Conservation (phyloP, 2,888 invertebrate genomes). For the Dione vanillae region DNA sequence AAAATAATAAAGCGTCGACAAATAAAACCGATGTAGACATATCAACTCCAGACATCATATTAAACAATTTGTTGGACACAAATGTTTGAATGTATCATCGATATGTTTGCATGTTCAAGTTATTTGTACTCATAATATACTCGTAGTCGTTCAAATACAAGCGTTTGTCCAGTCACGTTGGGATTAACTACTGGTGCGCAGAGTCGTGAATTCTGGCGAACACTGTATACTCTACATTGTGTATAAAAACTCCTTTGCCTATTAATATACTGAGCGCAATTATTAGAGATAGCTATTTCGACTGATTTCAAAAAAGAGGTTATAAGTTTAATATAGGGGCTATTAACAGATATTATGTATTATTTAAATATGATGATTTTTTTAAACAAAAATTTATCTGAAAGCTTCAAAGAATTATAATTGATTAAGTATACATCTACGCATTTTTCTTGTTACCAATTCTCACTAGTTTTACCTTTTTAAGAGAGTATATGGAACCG, state of each 20-base stretch:
- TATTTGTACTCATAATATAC: conserved; percentile 14
- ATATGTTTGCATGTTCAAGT: conserved; percentile 26
- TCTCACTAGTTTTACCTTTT: no score
- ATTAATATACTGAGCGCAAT: conserved; percentile 8
- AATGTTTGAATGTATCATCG: conserved; percentile 17
- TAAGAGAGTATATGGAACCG: no score
- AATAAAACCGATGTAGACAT: neutral
- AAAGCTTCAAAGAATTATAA: no score
- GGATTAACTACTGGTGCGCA: conserved; percentile 25
- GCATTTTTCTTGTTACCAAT: no score
- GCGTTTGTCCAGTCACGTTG: conserved; percentile 30
- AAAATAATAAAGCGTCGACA: neutral
- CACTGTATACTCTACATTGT: conserved; percentile 19
- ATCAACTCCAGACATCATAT: neutral
- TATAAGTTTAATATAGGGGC: no score
- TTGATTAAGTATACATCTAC: no score
- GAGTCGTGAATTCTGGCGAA: conserved; percentile 16
- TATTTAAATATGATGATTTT: no score
- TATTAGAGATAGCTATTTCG: no score
- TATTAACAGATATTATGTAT: no score
- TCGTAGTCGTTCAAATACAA: neutral
- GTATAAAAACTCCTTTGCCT: conserved; percentile 11
- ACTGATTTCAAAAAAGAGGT: no score
- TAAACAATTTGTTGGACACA: neutral
- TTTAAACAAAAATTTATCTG: no score